A percentile compares a stretch with the other conserved stretches of the same genome.
phyloP scores from a whole-genome alignment of 2,888 invertebrate species.

The Drosophila mulleri region DNA sequence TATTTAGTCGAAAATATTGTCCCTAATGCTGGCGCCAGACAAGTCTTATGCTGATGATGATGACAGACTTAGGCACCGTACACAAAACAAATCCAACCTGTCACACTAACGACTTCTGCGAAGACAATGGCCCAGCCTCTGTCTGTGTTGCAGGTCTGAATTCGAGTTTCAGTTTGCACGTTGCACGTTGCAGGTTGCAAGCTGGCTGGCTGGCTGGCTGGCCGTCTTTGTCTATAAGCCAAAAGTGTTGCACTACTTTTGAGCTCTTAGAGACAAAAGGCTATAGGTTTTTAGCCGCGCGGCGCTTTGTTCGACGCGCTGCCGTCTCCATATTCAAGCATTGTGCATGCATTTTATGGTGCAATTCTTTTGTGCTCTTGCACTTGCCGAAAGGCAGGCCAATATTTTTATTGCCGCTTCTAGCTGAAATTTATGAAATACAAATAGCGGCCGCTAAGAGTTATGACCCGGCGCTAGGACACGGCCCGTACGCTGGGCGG shows the following conservation, averaged over 20 bases:
- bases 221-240: slow-evolving; percentile 72
- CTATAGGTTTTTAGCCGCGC: slow-evolving; percentile 49
- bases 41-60: slow-evolving; percentile 81
- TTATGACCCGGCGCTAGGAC: slow-evolving; percentile 79
- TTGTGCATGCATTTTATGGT: slow-evolving; percentile 66
- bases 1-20: slow-evolving; percentile 81
- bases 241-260: slow-evolving; percentile 82
- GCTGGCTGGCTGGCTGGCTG: slow-evolving; percentile 11
- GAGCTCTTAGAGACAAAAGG: slow-evolving; percentile 68
- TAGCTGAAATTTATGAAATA: slow-evolving; percentile 66
- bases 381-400: slow-evolving; percentile 71
- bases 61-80: slow-evolving; percentile 81
- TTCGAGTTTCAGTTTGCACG: slow-evolving; percentile 20
- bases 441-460: slow-evolving; percentile 72
- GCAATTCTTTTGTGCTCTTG: slow-evolving; percentile 78
- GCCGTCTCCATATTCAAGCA: slow-evolving; percentile 25
- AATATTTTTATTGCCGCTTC: slow-evolving; percentile 77
- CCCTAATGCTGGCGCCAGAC: slow-evolving; percentile 85
- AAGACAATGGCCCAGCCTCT: slow-evolving; percentile 70
- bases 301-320: slow-evolving; percentile 65
- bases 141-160: slow-evolving; percentile 14
- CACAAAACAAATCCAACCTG: slow-evolving; percentile 83
- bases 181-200: slow-evolving; percentile 26
- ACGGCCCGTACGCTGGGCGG: slow-evolving; percentile 35
- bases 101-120: slow-evolving; percentile 84